A percentile compares a stretch with the other conserved stretches of the same genome.
Conservation (phyloP, 2,888 invertebrate genomes). For the Candidula unifasciata region DNA sequence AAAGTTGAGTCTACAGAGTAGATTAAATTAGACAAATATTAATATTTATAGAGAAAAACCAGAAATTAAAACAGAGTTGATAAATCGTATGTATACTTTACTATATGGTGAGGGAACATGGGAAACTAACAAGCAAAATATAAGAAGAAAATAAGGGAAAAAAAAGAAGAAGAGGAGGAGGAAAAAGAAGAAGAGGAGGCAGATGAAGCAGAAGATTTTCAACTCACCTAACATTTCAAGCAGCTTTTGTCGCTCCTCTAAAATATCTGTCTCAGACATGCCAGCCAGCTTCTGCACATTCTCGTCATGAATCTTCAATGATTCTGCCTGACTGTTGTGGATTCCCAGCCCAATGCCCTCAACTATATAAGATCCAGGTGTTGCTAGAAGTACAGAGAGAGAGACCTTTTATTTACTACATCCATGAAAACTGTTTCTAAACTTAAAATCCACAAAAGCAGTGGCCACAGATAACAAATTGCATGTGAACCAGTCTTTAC, state of each 20-base stretch:
- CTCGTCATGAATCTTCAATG: constrained; percentile 84
- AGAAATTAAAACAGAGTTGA: no score
- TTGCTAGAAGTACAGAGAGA: neutral
- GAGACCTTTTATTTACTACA: neutral
- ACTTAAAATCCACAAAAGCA: no score
- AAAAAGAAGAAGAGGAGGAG: neutral
- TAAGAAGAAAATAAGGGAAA: neutral
- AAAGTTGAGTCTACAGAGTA: no score
- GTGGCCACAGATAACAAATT: no score
- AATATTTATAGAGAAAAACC: no score
- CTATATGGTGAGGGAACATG: no score
- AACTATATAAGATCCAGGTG: constrained; percentile 49
- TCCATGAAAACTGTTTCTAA: neutral
- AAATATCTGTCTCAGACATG: constrained; percentile 87
- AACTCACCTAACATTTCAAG: constrained; percentile 78
- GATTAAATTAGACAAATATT: no score
- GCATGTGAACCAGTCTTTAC: no score
- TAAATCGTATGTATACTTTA: no score
- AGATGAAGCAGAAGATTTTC: no score
- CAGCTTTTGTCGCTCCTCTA: constrained; percentile 85
- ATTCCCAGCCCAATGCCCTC: constrained; percentile 68
- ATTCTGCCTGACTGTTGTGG: constrained; percentile 71
- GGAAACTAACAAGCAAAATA: no score
- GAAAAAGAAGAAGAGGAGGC: neutral
- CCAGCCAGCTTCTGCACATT: constrained; percentile 84